A percentile compares a stretch with the other conserved stretches of the same genome.
Evolutionary conservation across 2,113 vertebrate species (phyloP).

Genomic region (Nothobranchius kuhntae): DNA sequence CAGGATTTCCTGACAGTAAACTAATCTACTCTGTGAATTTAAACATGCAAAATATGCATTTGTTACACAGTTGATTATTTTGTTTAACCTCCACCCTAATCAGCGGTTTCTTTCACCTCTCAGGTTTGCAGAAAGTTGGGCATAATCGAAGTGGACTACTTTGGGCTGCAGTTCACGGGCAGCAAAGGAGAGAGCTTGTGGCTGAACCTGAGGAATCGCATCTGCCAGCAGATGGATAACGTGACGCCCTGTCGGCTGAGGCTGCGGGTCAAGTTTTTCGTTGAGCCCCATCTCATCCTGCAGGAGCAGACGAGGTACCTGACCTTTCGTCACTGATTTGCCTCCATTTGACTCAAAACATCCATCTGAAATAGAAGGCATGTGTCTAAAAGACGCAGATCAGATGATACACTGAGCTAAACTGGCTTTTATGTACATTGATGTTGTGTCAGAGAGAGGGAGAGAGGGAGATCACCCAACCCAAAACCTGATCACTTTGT

Average conservation of each 20-base stretch:
- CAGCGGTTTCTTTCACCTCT: slow-evolving; percentile 1
- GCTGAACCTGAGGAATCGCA: slow-evolving; percentile 98
- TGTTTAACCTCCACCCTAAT: not conserved
- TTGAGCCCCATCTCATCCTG: slow-evolving; percentile 96
- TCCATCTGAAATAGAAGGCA: no score
- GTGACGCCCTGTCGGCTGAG: slow-evolving; percentile 91
- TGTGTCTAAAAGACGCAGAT: no score
- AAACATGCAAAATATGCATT: no score
- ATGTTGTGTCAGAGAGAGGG: not conserved
- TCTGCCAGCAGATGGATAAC: slow-evolving; percentile 96
- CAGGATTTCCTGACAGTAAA: no score
- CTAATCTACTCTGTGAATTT: no score
- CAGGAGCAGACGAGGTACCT: slow-evolving; percentile 96
- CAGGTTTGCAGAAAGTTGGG: slow-evolving; percentile 96
- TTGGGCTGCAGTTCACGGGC: slow-evolving; percentile 95
- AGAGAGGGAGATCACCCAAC: not conserved
- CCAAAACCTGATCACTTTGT: slow-evolving; percentile 33
- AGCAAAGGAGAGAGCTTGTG: slow-evolving; percentile 96
- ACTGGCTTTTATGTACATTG: not conserved
- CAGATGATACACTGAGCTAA: not conserved
- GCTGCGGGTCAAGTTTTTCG: slow-evolving; percentile 96
- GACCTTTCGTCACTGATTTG: no score
- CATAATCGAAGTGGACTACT: slow-evolving; percentile 98
- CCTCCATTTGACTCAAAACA: no score
- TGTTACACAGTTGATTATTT: no score